Evolutionary conservation across 2,797 vertebrate genomes (phyloP).

Genomic region (Manis pentadactyla): DNA sequence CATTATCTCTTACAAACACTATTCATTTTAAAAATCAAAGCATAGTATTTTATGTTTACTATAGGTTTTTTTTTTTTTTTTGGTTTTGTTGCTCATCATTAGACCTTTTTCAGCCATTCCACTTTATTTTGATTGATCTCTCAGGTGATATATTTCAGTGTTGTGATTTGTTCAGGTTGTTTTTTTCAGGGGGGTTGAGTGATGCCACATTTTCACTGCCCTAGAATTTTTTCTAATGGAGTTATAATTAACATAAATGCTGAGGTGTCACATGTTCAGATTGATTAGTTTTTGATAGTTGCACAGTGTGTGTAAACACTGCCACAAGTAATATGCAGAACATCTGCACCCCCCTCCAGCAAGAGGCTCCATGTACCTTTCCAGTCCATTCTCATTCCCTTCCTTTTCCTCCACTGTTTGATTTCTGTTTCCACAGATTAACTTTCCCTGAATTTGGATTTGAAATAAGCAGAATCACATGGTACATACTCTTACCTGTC

Average conservation of each 20-base stretch:
- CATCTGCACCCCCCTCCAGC: not conserved
- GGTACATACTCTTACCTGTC: not conserved
- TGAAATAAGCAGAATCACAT: not conserved
- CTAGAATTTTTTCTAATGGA: not conserved
- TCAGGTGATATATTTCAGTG: not conserved
- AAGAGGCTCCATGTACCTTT: not conserved
- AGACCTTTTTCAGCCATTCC: not conserved
- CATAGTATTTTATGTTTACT: not conserved
- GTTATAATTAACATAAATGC: not conserved
- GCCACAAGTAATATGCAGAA: conserved; percentile 9
- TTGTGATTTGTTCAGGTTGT: not conserved
- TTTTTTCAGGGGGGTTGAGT: not conserved
- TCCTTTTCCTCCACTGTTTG: not conserved
- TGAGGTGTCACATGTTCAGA: not conserved
- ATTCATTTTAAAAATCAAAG: not conserved
- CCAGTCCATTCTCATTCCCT: not conserved
- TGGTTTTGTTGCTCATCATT: not conserved
- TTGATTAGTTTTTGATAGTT: not conserved
- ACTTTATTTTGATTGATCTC: conserved; percentile 16
- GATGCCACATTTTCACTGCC: not conserved
- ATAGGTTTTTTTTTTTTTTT: conserved; percentile 24
- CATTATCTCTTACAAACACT: not conserved
- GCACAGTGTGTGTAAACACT: not conserved
- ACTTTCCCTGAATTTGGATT: not conserved
- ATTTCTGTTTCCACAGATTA: not conserved